phyloP scores from a whole-genome alignment of 2,888 invertebrate species.

The Unio pictorum region DNA sequence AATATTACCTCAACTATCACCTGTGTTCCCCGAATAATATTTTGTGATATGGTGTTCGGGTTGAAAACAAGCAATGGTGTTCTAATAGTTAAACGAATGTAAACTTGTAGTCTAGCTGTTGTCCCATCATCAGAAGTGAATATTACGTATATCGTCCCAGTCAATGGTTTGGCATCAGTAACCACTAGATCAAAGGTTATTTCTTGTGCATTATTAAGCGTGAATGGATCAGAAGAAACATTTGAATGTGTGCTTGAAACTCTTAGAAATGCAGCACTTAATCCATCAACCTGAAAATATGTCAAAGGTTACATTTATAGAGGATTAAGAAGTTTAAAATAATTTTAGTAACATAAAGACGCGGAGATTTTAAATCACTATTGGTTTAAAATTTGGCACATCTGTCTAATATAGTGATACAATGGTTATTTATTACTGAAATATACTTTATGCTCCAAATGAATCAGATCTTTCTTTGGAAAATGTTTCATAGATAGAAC shows the following conservation, averaged over 20 bases:
- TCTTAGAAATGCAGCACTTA: slow-evolving; percentile 10
- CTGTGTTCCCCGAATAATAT: slow-evolving; percentile 22
- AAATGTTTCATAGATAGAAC: too few species aligned
- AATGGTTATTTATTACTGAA: too few species aligned
- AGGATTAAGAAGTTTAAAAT: too few species aligned
- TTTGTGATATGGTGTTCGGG: slow-evolving; percentile 14
- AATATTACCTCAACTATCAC: slow-evolving; percentile 26
- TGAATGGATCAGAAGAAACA: neutral
- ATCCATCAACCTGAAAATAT: slow-evolving; percentile 10
- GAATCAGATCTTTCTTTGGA: too few species aligned
- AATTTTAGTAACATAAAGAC: too few species aligned
- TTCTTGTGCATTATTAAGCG: neutral
- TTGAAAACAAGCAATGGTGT: slow-evolving; percentile 17
- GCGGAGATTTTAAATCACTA: too few species aligned
- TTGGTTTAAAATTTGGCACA: too few species aligned
- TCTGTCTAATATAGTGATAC: too few species aligned
- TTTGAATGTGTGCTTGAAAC: neutral
- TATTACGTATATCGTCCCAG: slow-evolving; percentile 21
- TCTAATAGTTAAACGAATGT: slow-evolving; percentile 16
- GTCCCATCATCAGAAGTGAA: slow-evolving; percentile 23
- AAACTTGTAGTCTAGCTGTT: slow-evolving; percentile 14
- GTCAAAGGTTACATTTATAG: neutral
- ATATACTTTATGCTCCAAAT: too few species aligned
- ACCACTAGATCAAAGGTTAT: slow-evolving; percentile 17
- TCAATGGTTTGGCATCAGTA: slow-evolving; percentile 17